Conservation (phyloP, 2,888 invertebrate genomes). For the Leptopilina myrica region DNA sequence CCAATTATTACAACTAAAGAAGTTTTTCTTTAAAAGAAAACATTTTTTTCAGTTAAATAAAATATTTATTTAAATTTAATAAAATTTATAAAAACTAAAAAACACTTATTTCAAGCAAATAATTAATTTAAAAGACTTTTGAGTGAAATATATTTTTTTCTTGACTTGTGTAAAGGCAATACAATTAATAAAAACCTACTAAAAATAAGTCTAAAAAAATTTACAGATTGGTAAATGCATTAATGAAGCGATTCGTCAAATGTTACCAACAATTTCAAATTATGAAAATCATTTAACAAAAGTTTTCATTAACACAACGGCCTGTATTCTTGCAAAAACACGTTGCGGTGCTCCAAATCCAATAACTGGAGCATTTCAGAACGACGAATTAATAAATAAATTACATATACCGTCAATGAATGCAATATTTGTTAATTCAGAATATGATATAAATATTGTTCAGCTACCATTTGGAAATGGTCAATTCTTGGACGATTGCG, state of each 20-base stretch:
- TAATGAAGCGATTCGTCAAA: constrained; percentile 59
- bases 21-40: too few relatives aligned
- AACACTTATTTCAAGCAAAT: too few relatives aligned
- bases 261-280: constrained; percentile 57
- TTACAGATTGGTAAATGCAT: constrained; percentile 67
- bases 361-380: constrained; percentile 82
- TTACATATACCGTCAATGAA: constrained; percentile 63
- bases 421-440: constrained; percentile 69
- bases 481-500: constrained; percentile 63
- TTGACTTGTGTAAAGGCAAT: too few relatives aligned
- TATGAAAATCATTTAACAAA: constrained; percentile 63
- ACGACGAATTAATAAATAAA: constrained; percentile 75
- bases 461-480: constrained; percentile 66
- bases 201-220: background rate
- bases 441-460: constrained; percentile 71
- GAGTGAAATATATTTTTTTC: too few relatives aligned
- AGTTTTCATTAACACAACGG: constrained; percentile 80
- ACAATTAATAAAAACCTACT: too few relatives aligned
- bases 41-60: too few relatives aligned
- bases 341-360: constrained; percentile 82
- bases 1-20: too few relatives aligned
- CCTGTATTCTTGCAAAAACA: constrained; percentile 82
- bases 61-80: too few relatives aligned
- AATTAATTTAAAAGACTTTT: too few relatives aligned
- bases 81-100: too few relatives aligned